Evolutionary conservation across 1,140 invertebrate species (phyloP), one percentile per base, ranked within the genome.

Genomic region (Brachionus asplanchnoidis): DNA sequence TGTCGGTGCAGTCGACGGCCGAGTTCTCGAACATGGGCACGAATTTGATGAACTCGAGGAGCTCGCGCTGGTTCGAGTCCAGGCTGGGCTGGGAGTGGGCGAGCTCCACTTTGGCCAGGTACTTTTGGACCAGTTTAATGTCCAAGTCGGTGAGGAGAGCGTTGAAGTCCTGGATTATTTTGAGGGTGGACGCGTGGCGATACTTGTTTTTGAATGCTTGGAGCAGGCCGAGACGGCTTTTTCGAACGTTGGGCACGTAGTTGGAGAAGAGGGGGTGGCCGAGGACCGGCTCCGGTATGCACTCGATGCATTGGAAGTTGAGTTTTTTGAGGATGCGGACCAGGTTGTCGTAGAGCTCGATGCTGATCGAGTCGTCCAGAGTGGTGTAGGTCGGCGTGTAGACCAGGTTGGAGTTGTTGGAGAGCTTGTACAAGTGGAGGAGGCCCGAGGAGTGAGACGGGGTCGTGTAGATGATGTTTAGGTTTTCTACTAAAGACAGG

Each of bases 1-100:
- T 82, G 20, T 68, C 65, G 17, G n/a, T 14, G 36, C 36, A 82
- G 17, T 82, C 79, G 26, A 82, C 6, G 20, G 44, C 23, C 12
- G 68, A 23, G 26, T 84, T 84, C 28, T 84, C 84, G 75, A 75
- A 84, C 20, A 84, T 75, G 5, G 84, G 84, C 65, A 84, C 56
- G 36, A 70, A 20, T 77, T 84, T 84, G 12, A 84, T 8, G 44
- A 53, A 77, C 42, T 84, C 50, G 23, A 84, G 20, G 9, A 70
- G 14, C 56, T 53, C 66, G 17, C 40, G 23, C 12, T 75, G 17
- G 36, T 20, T 46, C 12, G 73, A 17, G 14, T 73, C 44, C 3
- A 17, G 9, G 17, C 28, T 60, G 11, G 44, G 8, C 3, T 32
- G 56, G 0, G 53, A 60, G 20, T 60, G 20, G 20, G 5, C 9